These are phyloP conservation scores for Agrotis ipsilon DNA, from an alignment of 2,888 invertebrate genomes.

Conservation along the genomic window DNA sequence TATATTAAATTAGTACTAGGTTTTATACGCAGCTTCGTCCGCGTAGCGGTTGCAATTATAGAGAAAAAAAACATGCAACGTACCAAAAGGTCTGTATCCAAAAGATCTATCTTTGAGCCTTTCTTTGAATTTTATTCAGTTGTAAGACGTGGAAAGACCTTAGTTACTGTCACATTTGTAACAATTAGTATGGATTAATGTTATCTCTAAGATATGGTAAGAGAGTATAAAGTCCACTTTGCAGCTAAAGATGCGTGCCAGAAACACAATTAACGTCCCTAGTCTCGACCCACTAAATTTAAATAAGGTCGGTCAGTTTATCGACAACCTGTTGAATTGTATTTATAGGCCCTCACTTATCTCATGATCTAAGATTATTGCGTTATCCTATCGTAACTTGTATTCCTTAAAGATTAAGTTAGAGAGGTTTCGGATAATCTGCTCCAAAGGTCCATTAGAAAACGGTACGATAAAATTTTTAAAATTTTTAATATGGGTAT, in stretches of 20 bases:
- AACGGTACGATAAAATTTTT: conserved; percentile 21
- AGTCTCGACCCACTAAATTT: conserved; percentile 46
- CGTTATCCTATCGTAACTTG: conserved; percentile 50
- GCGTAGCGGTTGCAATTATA: too few relatives aligned
- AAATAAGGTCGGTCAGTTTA: conserved; percentile 50
- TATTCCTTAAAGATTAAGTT: conserved; percentile 50
- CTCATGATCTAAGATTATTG: conserved; percentile 52
- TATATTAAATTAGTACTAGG: not conserved
- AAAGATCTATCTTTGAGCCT: not conserved
- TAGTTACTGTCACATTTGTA: not conserved
- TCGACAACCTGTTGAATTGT: conserved; percentile 58
- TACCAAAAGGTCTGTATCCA: too few relatives aligned
- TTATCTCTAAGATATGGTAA: conserved; percentile 1
- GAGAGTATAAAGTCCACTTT: conserved; percentile 5
- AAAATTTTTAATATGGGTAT: conserved; percentile 15
- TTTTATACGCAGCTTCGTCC: not conserved
- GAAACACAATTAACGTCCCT: conserved; percentile 40
- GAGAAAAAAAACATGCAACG: too few relatives aligned
- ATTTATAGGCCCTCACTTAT: conserved; percentile 53
- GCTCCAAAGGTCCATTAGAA: conserved; percentile 26
- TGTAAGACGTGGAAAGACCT: not conserved
- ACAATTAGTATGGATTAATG: not conserved
- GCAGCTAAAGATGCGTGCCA: conserved; percentile 23
- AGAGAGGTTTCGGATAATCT: conserved; percentile 31
- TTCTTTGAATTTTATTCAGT: not conserved